A percentile compares a stretch with the other conserved stretches of the same genome.
phyloP scores from a whole-genome alignment of 2,797 vertebrate species.

The Smutsia gigantea region DNA sequence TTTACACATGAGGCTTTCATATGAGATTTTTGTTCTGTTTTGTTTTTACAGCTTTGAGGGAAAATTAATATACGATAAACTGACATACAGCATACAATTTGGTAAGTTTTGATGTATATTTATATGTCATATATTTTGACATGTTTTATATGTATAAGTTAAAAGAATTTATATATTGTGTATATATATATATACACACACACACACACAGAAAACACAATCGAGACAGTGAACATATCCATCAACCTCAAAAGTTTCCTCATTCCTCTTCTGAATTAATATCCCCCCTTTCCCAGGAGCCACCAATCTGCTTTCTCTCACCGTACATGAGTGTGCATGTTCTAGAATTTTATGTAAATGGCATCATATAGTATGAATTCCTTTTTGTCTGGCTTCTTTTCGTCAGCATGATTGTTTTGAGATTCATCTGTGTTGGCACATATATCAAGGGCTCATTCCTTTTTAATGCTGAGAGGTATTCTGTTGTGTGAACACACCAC shows the following conservation, averaged over 20 bases:
- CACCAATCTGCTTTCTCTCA: not conserved
- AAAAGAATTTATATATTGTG: too few species aligned
- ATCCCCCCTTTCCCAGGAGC: not conserved
- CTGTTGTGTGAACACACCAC: not conserved
- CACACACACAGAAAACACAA: too few species aligned
- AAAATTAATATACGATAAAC: not conserved
- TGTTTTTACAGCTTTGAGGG: not conserved
- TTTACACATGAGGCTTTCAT: not conserved
- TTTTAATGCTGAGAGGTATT: not conserved
- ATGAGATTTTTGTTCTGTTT: not conserved
- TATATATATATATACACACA: too few species aligned
- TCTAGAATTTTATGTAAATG: not conserved
- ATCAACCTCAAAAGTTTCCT: not conserved
- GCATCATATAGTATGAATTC: rapidly evolving
- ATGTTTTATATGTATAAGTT: too few species aligned
- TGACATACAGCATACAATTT: not conserved
- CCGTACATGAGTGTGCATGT: not conserved
- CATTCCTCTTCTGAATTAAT: not conserved
- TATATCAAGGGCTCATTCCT: not conserved
- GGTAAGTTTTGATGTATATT: not conserved
- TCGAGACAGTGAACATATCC: too few species aligned
- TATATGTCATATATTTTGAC: too few species aligned
- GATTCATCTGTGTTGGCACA: not conserved
- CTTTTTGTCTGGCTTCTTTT: not conserved
- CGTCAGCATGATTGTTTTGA: not conserved